Conservation (phyloP, 2,888 invertebrate species). For the Seira ritae region DNA sequence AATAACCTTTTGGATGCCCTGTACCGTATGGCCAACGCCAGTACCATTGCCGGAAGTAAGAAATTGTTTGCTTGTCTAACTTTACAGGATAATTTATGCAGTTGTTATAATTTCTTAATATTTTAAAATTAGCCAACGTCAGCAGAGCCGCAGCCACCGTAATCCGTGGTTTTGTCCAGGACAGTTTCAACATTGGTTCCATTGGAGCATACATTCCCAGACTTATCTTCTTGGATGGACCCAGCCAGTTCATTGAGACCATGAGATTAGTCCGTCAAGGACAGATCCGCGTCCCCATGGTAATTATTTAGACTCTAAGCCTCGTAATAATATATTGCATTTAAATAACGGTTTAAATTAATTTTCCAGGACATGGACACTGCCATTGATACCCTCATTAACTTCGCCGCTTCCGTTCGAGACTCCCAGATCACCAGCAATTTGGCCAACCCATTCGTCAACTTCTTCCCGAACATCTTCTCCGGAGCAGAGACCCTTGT, state of each 20-base stretch:
- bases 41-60: slow-evolving; percentile 65
- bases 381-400: slow-evolving; percentile 71
- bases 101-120: too few relatives aligned
- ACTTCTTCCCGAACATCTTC: slow-evolving; percentile 71
- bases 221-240: slow-evolving; percentile 70
- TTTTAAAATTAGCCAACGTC: too few relatives aligned
- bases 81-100: too few relatives aligned
- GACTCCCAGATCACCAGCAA: slow-evolving; percentile 52
- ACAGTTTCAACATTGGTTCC: slow-evolving; percentile 58
- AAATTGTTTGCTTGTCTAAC: too few relatives aligned
- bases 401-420: slow-evolving; percentile 66
- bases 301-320: too few relatives aligned
- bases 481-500: slow-evolving; percentile 64
- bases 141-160: slow-evolving; percentile 63
- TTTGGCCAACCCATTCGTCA: slow-evolving; percentile 57
- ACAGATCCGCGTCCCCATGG: slow-evolving; percentile 67
- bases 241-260: slow-evolving; percentile 70
- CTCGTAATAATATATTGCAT: too few relatives aligned
- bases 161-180: slow-evolving; percentile 65
- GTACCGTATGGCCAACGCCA: slow-evolving; percentile 64
- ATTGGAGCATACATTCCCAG: slow-evolving; percentile 70
- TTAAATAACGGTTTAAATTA: too few relatives aligned
- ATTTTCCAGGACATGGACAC: slow-evolving; percentile 68
- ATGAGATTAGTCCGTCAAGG: slow-evolving; percentile 69
- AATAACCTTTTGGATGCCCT: slow-evolving; percentile 66